These are phyloP conservation scores for Heliconius eleuchia DNA, from an alignment of 1,140 invertebrate genomes.

Conservation along the genomic window DNA sequence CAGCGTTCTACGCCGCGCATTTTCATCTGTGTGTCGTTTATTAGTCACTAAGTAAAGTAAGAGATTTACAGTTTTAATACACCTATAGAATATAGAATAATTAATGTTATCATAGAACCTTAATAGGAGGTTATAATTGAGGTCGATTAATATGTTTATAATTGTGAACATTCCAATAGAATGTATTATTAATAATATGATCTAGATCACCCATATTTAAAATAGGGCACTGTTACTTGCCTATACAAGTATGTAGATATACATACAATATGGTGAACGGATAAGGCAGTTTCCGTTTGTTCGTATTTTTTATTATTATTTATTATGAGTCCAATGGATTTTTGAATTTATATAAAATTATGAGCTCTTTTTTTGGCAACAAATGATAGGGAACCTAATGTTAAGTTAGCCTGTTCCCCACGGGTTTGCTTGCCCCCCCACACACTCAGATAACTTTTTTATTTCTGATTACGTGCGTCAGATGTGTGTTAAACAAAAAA, in stretches of 20 bases:
- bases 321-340: background rate
- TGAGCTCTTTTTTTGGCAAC: background rate
- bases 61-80: too few relatives aligned
- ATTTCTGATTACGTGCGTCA: too few relatives aligned
- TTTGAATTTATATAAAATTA: background rate
- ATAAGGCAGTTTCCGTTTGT: background rate
- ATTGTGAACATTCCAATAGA: conserved; percentile 5
- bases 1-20: background rate
- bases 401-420: too few relatives aligned
- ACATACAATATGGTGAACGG: background rate
- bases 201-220: conserved; percentile 8
- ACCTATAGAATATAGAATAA: background rate
- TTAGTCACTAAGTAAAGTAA: too few relatives aligned
- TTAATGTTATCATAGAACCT: background rate
- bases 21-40: background rate
- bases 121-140: background rate
- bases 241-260: background rate
- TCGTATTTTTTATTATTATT: background rate
- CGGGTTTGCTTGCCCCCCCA: too few relatives aligned
- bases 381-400: too few relatives aligned
- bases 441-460: too few relatives aligned
- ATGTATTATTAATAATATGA: conserved; percentile 8
- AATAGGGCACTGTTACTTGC: background rate
- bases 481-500: too few relatives aligned
- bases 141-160: conserved; percentile 2